A percentile compares a stretch with the other conserved stretches of the same genome.
phyloP scores from a whole-genome alignment of 2,113 vertebrate genomes.

The Cepphus grylle region DNA sequence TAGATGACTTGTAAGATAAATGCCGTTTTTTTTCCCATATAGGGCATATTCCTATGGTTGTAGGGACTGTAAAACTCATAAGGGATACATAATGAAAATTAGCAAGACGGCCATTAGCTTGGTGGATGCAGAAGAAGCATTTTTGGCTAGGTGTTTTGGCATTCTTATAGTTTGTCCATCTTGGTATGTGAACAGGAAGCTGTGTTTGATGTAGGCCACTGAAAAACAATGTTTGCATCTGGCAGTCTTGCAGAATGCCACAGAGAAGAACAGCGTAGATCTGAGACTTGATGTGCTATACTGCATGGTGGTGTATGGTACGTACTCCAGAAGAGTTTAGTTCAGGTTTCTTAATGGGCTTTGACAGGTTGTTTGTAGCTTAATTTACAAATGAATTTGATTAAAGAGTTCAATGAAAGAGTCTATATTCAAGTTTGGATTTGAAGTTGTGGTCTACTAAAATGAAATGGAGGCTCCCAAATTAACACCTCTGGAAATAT shows the following conservation, averaged over 20 bases:
- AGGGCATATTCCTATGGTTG: neutral
- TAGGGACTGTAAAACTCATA: neutral
- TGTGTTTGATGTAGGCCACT: neutral
- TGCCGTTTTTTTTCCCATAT: neutral
- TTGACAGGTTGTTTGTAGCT: slow-evolving; percentile 15
- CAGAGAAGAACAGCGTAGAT: neutral
- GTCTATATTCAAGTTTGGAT: neutral
- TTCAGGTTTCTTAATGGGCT: neutral
- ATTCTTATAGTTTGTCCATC: neutral
- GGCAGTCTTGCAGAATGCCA: neutral
- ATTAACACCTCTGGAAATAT: neutral
- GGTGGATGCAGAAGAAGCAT: neutral
- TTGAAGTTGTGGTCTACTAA: neutral
- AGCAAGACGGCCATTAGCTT: neutral
- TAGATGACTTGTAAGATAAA: neutral
- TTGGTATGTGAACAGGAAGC: neutral
- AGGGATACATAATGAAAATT: neutral
- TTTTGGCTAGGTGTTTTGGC: neutral
- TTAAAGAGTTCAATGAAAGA: slow-evolving; percentile 12
- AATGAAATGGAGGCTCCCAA: neutral
- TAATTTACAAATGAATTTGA: slow-evolving; percentile 8
- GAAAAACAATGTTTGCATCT: neutral
- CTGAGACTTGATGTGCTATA: neutral
- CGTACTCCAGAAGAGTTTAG: neutral
- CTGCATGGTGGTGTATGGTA: neutral